These are phyloP conservation scores for Grallaria varia DNA, from an alignment of 2,113 vertebrate species.

Conservation along the genomic window DNA sequence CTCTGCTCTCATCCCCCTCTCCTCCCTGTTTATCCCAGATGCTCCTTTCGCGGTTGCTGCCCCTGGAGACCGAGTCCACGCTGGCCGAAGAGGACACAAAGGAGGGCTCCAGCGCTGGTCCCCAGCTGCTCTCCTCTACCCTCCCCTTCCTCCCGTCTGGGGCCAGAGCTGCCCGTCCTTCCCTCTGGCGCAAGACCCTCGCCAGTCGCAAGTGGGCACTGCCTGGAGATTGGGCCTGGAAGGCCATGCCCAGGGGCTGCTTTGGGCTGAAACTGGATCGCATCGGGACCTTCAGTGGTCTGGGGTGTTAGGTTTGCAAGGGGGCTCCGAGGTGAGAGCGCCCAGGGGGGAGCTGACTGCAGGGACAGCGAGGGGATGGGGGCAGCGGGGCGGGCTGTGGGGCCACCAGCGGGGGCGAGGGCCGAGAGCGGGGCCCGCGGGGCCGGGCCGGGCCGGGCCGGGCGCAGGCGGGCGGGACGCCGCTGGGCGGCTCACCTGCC, in stretches of 20 bases:
- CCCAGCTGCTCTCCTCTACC: background rate
- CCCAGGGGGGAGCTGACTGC: background rate
- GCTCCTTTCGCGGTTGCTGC: constrained; percentile 52
- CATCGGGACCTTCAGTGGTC: constrained; percentile 85
- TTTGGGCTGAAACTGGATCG: constrained; percentile 88
- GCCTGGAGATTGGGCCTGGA: constrained; percentile 58
- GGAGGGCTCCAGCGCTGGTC: constrained; percentile 32
- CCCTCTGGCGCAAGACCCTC: constrained; percentile 76
- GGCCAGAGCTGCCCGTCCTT: constrained; percentile 62
- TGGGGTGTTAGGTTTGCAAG: constrained; percentile 80
- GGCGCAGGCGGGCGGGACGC: background rate
- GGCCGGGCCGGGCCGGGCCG: too few species aligned
- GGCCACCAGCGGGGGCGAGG: background rate
- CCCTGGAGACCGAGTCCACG: background rate
- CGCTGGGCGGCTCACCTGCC: background rate
- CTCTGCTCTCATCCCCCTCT: background rate
- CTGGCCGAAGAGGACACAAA: background rate
- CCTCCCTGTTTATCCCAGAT: background rate
- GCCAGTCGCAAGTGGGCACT: constrained; percentile 77
- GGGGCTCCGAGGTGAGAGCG: background rate
- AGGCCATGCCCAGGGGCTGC: constrained; percentile 81
- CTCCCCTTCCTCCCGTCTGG: background rate
- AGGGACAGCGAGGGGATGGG: accelerated
- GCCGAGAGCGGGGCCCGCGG: too few species aligned
- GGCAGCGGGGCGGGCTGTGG: background rate